Percentiles rank a stretch among this genome's conserved stretches.
These are phyloP conservation scores for Epinotia nisella DNA, from an alignment of 2,888 invertebrate species.

Conservation along the genomic window DNA sequence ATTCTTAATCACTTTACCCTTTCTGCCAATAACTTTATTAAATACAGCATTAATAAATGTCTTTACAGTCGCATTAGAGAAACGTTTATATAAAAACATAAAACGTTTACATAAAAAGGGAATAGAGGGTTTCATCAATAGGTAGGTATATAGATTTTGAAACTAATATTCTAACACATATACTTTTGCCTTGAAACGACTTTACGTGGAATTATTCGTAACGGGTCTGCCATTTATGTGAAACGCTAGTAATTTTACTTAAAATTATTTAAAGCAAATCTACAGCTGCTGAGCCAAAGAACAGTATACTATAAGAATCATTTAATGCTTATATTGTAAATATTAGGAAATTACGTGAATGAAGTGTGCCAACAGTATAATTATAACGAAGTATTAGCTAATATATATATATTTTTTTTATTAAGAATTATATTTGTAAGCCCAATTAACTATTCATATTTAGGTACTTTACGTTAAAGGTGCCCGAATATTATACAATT, in stretches of 20 bases:
- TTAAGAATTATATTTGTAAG: constrained; percentile 14
- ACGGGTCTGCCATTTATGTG: background rate
- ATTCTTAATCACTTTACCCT: background rate
- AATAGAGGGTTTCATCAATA: background rate
- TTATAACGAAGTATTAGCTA: background rate
- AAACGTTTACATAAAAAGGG: background rate
- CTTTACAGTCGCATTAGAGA: too few species aligned
- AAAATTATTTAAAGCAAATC: background rate
- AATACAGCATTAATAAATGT: too few species aligned
- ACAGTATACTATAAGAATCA: constrained; percentile 13
- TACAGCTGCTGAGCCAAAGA: constrained; percentile 41
- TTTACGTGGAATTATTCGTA: background rate
- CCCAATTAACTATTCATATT: background rate
- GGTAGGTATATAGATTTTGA: background rate
- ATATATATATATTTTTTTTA: constrained; percentile 1
- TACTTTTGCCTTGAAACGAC: background rate
- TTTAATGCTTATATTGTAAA: constrained; percentile 25
- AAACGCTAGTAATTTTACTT: constrained; percentile 1
- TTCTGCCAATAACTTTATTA: background rate
- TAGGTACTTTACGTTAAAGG: background rate
- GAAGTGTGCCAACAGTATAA: constrained; percentile 62
- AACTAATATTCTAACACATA: background rate
- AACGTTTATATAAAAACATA: too few species aligned
- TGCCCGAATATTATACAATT: background rate
- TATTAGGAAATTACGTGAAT: constrained; percentile 57